These are phyloP conservation scores for Celastrina argiolus DNA, from an alignment of 2,888 invertebrate species.

Conservation along the genomic window DNA sequence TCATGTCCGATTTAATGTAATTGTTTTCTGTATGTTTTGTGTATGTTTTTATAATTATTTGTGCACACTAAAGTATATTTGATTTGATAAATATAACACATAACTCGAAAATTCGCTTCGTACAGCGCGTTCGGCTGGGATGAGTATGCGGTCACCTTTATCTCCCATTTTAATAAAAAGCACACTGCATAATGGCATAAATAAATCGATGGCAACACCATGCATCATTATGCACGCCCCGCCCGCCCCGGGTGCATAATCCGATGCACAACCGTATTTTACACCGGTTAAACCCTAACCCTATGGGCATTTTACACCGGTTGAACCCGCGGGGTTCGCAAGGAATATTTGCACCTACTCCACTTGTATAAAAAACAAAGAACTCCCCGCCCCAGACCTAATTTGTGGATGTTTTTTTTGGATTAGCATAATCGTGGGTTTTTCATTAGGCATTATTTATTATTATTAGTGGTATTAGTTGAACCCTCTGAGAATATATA, in stretches of 20 bases:
- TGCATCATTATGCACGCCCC: conserved; percentile 2
- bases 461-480: no score
- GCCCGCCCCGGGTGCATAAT: conserved; percentile 3
- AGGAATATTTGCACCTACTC: background rate
- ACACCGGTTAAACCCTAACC: background rate
- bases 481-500: no score
- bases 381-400: background rate
- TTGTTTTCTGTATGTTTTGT: no score
- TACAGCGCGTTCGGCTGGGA: no score
- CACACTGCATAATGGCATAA: background rate
- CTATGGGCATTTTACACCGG: background rate
- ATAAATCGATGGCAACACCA: conserved; percentile 1
- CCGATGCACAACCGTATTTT: conserved; percentile 8
- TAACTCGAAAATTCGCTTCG: no score
- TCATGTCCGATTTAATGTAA: no score
- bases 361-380: background rate
- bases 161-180: conserved; percentile 7
- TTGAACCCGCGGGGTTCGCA: background rate
- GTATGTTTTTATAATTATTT: no score
- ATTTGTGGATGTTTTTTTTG: background rate
- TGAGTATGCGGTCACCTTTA: no score
- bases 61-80: no score
- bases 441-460: background rate
- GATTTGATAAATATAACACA: no score
- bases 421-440: background rate